phyloP scores from a whole-genome alignment of 1,140 invertebrate genomes.

The Dendrolimus kikuchii region DNA sequence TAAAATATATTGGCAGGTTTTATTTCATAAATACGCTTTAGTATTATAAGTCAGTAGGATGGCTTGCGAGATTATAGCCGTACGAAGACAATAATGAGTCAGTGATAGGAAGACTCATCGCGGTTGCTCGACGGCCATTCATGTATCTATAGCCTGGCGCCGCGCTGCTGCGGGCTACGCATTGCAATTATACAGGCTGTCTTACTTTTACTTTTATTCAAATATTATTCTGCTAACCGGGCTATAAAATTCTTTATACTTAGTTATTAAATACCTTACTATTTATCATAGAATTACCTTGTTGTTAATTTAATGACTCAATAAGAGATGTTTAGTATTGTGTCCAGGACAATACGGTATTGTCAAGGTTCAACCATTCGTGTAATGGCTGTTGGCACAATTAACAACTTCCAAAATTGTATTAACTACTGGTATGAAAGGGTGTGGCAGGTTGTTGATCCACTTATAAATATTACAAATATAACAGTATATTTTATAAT shows the following conservation, averaged over 20 bases:
- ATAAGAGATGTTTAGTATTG: too few species aligned
- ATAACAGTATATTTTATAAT: too few species aligned
- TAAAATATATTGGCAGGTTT: too few species aligned
- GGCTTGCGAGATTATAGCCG: background rate
- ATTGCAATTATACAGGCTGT: conserved; percentile 18
- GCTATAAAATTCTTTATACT: too few species aligned
- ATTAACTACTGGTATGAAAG: background rate
- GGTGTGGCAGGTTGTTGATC: too few species aligned
- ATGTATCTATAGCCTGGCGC: conserved; percentile 23
- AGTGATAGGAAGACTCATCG: conserved; percentile 21
- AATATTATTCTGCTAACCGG: background rate
- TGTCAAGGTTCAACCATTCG: conserved; percentile 27
- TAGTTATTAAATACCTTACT: too few species aligned
- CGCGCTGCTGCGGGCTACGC: conserved; percentile 12
- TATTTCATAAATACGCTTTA: too few species aligned
- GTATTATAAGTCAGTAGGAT: too few species aligned
- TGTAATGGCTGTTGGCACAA: conserved; percentile 25
- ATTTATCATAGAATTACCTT: too few species aligned
- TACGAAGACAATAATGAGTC: conserved; percentile 13
- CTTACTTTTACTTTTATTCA: background rate
- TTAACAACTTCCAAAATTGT: background rate
- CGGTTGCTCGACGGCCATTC: conserved; percentile 27
- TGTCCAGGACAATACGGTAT: conserved; percentile 12
- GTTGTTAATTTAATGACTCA: too few species aligned
- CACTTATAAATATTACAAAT: too few species aligned